phyloP scores from a whole-genome alignment of 2,888 invertebrate genomes.

The Ennomos erosarius region DNA sequence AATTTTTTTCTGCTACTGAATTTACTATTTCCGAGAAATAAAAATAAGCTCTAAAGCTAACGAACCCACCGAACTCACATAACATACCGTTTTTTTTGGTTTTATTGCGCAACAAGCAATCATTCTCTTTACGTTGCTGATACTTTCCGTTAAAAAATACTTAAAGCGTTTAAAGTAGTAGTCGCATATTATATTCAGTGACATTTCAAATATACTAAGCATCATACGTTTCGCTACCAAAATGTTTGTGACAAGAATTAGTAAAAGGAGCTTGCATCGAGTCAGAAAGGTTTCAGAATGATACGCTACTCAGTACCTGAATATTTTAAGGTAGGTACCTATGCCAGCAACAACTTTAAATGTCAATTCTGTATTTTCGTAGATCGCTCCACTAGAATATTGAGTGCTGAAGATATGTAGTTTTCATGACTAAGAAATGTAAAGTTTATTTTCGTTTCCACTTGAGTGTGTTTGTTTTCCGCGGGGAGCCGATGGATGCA shows the following conservation, averaged over 20 bases:
- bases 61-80: no score
- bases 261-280: conserved; percentile 14
- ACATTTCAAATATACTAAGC: conserved; percentile 32
- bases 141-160: conserved; percentile 29
- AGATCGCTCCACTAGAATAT: conserved; percentile 23
- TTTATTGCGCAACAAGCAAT: conserved; percentile 21
- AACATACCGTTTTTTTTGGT: no score
- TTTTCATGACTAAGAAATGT: no score
- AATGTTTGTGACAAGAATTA: conserved; percentile 42
- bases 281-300: conserved; percentile 5
- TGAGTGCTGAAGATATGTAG: no score
- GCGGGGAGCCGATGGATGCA: no score
- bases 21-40: no score
- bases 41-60: no score
- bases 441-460: no score
- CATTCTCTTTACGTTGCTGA: conserved; percentile 2
- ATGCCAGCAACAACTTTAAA: conserved; percentile 39
- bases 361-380: conserved; percentile 41
- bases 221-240: conserved; percentile 41
- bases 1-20: no score
- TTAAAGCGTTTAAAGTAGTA: conserved; percentile 43
- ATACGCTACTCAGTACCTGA: conserved; percentile 27
- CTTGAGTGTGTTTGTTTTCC: no score
- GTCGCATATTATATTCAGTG: conserved; percentile 29
- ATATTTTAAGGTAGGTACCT: conserved; percentile 46